Evolutionary conservation across 2,113 vertebrate species (phyloP), one percentile per base, ranked within the genome.

Genomic region (Lophotis ruficrista): DNA sequence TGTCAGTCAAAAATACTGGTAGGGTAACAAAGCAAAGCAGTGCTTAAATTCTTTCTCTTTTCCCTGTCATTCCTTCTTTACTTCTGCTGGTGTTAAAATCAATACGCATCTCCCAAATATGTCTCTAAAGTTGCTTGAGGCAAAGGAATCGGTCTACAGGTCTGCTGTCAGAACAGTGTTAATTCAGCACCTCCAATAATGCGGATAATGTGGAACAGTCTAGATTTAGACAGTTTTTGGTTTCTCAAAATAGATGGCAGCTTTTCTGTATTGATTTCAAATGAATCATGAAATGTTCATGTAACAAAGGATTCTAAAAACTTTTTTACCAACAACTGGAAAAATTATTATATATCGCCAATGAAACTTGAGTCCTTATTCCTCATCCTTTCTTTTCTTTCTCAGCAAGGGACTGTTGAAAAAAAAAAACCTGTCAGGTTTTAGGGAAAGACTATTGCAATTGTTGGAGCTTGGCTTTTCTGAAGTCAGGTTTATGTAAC

Each of bases 131-230:
- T 24, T 91, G 86, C 89, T 83, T 27, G 83, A 85, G 86, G 95
- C 69, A 61, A 69, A 89, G 72, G 80, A 90, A 57, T 78, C 71
- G 7, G 50, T 76, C 20, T 43, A 45, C 75, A 91, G 77, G 77
- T 92, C 92, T 93, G 69, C 71, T 93, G 86, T 89, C 69, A 87
- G 72, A 92, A n/a, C 45, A 37, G 43, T 72, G 80, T 85, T 95
- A 91, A 94, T 93, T 94, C 92, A 82, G 89, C 92, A 79, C 45
- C 77, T 93, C 72, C 76, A 76, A 17, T 85, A 96, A 81, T 41
- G 56, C 9, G 8, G 80, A 28, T 83, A 86, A 88, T 86, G 85
- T 78, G 79, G 56, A 84, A 31, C 20, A 23, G 7, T 57, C 77
- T 48, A 37, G 38, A 62, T 69, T 60, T 87, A 75, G 89, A 37